phyloP scores from a whole-genome alignment of 2,888 invertebrate species.

The Drosophila barbarae region DNA sequence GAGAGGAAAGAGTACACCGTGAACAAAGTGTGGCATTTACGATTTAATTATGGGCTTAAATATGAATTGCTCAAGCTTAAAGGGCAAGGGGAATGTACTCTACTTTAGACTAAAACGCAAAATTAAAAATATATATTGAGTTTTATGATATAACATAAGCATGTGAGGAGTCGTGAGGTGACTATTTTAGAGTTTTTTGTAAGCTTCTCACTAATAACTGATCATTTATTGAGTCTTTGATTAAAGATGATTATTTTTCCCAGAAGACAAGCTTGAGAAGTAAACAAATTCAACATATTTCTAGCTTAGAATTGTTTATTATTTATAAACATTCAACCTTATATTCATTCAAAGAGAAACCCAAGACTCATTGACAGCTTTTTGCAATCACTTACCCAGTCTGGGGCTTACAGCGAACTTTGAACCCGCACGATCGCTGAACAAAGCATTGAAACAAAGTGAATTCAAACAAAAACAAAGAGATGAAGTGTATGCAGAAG shows the following conservation, averaged over 20 bases:
- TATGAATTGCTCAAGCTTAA: too few relatives aligned
- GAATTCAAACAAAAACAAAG: constrained; percentile 27
- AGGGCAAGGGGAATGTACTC: neutral
- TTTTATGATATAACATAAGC: neutral
- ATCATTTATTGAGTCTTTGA: too few relatives aligned
- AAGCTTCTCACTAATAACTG: too few relatives aligned
- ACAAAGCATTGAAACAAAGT: constrained; percentile 30
- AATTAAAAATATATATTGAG: neutral
- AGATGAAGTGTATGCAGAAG: neutral
- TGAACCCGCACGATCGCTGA: constrained; percentile 38
- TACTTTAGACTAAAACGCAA: constrained; percentile 1
- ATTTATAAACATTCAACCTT: too few relatives aligned
- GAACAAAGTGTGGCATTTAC: constrained; percentile 1
- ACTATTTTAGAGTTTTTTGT: neutral
- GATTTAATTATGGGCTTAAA: constrained; percentile 1
- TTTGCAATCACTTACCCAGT: constrained; percentile 7
- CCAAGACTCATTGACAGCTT: neutral
- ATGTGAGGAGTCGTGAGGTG: neutral
- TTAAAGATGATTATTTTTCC: too few relatives aligned
- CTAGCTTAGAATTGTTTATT: too few relatives aligned
- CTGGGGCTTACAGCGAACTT: constrained; percentile 29
- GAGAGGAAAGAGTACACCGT: constrained; percentile 1
- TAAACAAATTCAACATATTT: too few relatives aligned
- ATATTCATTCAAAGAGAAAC: too few relatives aligned
- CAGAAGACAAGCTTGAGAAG: too few relatives aligned